Evolutionary conservation across 2,888 invertebrate genomes (phyloP), one percentile per base, ranked within the genome.

Genomic region (Trissonchulus latispiculum): DNA sequence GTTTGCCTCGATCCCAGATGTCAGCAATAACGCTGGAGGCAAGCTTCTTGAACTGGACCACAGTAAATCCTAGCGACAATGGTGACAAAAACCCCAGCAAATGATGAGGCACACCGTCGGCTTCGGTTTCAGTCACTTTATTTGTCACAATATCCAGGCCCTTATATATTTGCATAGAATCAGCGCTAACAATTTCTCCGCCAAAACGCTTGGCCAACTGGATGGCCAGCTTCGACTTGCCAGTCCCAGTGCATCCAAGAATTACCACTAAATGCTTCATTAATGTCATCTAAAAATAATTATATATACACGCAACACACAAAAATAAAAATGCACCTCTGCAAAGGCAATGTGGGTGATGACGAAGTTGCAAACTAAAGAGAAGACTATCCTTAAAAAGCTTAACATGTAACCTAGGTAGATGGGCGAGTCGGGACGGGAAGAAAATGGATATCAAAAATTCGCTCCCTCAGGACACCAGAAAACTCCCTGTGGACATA

Each of bases 151-250:
- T 90, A 81, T 96, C 90, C 80, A 97, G 85, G 0, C 93, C 92
- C 84, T 90, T 91, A 86, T 99, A 99, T 36, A 99, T 90, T 93
- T 99, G 99, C 95, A 99, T 97, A 31, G 97, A 95, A 88, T 99
- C 99, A 0, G 96, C 95, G 81, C 95, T 95, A 75, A 99, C 91
- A 74, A 99, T 90, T 87, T 97, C 96, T 35, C 93, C 91, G 77
- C 87, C 87, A 84, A 91, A 93, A 82, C 87, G 89, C 80, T 89
- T 88, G 0, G 95, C 95, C 77, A 99, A 86, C 86, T 95, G 92
- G 74, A 99, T 87, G 74, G 93, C 91, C 78, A 99, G 86, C 85
- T 95, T 95, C 0, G 97, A 95, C 87, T 99, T 99, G 73, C 99
- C 99, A 2, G 92, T 90, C 15, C 96, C 99, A 61, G 99, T 99